phyloP scores from a whole-genome alignment of 2,888 invertebrate genomes.

The Diarsia mendica region DNA sequence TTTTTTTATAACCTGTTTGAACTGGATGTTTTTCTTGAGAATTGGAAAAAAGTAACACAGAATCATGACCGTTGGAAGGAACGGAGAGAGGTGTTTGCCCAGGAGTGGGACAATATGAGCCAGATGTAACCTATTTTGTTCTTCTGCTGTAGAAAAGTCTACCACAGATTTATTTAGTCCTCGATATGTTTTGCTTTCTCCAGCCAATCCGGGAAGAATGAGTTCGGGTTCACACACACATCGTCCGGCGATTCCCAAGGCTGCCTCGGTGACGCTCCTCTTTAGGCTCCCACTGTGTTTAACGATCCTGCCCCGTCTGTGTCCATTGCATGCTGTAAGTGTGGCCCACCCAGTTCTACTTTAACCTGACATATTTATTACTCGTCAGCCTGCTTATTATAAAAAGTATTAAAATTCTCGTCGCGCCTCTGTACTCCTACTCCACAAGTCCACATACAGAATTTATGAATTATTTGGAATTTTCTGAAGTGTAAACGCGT shows the following conservation, averaged over 20 bases:
- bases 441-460: too few relatives aligned
- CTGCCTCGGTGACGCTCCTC: not conserved
- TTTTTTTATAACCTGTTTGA: not conserved
- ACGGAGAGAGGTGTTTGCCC: too few relatives aligned
- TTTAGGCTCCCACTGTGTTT: too few relatives aligned
- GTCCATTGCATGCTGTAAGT: not conserved
- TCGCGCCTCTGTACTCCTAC: slow-evolving; percentile 22
- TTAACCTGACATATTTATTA: not conserved
- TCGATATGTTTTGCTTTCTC: not conserved
- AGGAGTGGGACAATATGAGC: too few relatives aligned
- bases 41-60: too few relatives aligned
- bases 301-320: too few relatives aligned
- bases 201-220: not conserved
- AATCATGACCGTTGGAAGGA: too few relatives aligned
- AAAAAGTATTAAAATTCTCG: slow-evolving; percentile 30
- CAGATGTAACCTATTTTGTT: too few relatives aligned
- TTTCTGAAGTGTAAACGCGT: slow-evolving; percentile 57
- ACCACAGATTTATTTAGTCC: not conserved
- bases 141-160: too few relatives aligned
- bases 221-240: too few relatives aligned
- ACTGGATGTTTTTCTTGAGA: too few relatives aligned
- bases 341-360: not conserved
- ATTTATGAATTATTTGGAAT: slow-evolving; percentile 32
- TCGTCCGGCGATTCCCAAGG: too few relatives aligned
- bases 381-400: not conserved